Evolutionary conservation across 2,888 invertebrate genomes (phyloP).

Genomic region (Serrognathus titanus): DNA sequence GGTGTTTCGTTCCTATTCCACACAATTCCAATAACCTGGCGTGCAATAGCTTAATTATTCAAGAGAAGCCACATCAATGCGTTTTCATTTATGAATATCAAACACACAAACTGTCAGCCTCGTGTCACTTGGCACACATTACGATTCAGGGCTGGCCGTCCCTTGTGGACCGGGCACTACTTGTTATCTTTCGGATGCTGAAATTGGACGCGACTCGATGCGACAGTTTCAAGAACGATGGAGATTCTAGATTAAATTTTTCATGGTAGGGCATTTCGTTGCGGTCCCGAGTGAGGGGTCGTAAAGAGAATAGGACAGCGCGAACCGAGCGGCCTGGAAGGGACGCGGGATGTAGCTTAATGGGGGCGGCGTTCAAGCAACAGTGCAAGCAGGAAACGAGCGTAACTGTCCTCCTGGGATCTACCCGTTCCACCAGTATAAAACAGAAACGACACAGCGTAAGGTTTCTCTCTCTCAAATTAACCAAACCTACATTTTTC

Average conservation of each 20-base stretch:
- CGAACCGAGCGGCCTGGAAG: conserved; percentile 22
- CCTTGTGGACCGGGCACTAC: conserved; percentile 30
- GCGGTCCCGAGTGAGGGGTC: conserved; percentile 30
- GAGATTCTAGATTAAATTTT: conserved; percentile 44
- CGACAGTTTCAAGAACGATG: conserved; percentile 36
- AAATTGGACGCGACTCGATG: conserved; percentile 35
- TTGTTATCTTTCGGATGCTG: conserved; percentile 33
- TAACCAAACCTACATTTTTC: conserved; percentile 17
- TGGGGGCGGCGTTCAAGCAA: conserved; percentile 29
- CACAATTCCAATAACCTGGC: no score
- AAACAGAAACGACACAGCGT: conserved; percentile 31
- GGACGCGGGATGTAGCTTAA: conserved; percentile 30
- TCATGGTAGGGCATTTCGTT: conserved; percentile 37
- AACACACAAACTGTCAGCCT: conserved; percentile 18
- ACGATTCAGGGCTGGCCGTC: conserved; percentile 28
- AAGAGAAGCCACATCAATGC: no score
- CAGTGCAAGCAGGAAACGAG: conserved; percentile 32
- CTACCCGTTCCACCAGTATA: conserved; percentile 27
- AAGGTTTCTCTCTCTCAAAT: conserved; percentile 18
- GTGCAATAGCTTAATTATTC: no score
- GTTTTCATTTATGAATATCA: not conserved
- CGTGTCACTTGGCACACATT: conserved; percentile 33
- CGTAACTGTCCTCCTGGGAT: conserved; percentile 38
- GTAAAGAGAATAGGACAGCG: conserved; percentile 34
- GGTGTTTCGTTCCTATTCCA: no score